Evolutionary conservation across 2,888 invertebrate species (phyloP).

Genomic region (Tenthredo notha): DNA sequence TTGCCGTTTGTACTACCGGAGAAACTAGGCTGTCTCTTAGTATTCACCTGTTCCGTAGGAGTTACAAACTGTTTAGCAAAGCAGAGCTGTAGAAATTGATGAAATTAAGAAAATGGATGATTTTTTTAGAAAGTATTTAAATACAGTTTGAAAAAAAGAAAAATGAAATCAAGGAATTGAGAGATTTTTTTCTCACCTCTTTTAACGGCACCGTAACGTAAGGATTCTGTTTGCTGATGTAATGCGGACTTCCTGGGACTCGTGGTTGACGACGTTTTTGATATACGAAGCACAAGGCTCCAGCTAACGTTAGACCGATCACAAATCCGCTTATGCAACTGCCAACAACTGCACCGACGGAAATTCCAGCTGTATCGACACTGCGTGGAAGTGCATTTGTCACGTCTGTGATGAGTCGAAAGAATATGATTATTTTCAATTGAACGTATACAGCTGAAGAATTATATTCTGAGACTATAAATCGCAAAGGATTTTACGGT

Average conservation of each 20-base stretch:
- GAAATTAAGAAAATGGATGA: conserved; percentile 70
- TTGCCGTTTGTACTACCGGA: conserved; percentile 81
- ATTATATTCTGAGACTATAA: not conserved
- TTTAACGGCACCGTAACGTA: conserved; percentile 91
- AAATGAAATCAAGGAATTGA: conserved; percentile 54
- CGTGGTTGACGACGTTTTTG: conserved; percentile 79
- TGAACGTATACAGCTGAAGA: no score
- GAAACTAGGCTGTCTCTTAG: conserved; percentile 87
- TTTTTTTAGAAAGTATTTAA: not conserved
- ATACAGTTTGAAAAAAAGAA: conserved; percentile 57
- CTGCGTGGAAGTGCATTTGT: conserved; percentile 65
- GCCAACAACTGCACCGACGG: conserved; percentile 79
- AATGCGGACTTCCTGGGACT: conserved; percentile 89
- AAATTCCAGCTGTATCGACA: conserved; percentile 75
- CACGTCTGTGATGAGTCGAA: conserved; percentile 60
- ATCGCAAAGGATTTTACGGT: conserved; percentile 63
- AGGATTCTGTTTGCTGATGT: conserved; percentile 91
- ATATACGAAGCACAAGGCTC: conserved; percentile 79
- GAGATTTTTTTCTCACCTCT: conserved; percentile 81
- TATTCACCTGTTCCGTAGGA: conserved; percentile 76
- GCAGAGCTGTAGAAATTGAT: conserved; percentile 68
- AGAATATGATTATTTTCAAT: no score
- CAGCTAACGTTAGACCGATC: conserved; percentile 76
- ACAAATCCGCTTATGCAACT: conserved; percentile 78
- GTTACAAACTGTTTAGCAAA: conserved; percentile 69